Conservation (phyloP, 2,888 invertebrate genomes). For the Ophion costatus region DNA sequence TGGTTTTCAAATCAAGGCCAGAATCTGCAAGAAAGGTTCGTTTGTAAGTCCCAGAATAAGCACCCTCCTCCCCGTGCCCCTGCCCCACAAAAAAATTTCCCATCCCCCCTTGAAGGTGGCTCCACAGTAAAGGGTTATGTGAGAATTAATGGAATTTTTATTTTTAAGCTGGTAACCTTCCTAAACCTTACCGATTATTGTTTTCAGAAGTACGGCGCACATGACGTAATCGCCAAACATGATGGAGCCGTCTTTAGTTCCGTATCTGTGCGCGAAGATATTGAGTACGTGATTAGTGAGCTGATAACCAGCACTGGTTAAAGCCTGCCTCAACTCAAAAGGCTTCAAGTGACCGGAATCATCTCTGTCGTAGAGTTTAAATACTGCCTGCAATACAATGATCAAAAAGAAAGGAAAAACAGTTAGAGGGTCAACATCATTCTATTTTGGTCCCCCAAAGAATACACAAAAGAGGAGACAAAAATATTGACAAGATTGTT, state of each 20-base stretch:
- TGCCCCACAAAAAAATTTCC: no score
- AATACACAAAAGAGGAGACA: no score
- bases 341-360: slow-evolving; percentile 92
- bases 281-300: slow-evolving; percentile 95
- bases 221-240: slow-evolving; percentile 97
- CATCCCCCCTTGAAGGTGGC: no score
- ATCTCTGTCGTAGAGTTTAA: slow-evolving; percentile 93
- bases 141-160: slow-evolving; percentile 13
- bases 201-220: slow-evolving; percentile 96
- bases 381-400: slow-evolving; percentile 88
- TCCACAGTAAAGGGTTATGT: slow-evolving; percentile 5
- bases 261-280: slow-evolving; percentile 95
- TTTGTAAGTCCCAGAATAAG: no score
- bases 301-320: slow-evolving; percentile 95
- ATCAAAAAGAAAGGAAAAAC: neutral
- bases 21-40: slow-evolving; percentile 53
- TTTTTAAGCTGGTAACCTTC: neutral
- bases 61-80: no score
- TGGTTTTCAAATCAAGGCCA: slow-evolving; percentile 46
- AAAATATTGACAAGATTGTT: neutral
- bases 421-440: neutral
- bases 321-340: slow-evolving; percentile 92
- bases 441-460: no score
- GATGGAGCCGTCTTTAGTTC: slow-evolving; percentile 92
- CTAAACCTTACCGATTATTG: slow-evolving; percentile 93